A percentile compares a stretch with the other conserved stretches of the same genome.
Evolutionary conservation across 2,113 vertebrate species (phyloP).

Genomic region (Beaufortia kweichowensis): DNA sequence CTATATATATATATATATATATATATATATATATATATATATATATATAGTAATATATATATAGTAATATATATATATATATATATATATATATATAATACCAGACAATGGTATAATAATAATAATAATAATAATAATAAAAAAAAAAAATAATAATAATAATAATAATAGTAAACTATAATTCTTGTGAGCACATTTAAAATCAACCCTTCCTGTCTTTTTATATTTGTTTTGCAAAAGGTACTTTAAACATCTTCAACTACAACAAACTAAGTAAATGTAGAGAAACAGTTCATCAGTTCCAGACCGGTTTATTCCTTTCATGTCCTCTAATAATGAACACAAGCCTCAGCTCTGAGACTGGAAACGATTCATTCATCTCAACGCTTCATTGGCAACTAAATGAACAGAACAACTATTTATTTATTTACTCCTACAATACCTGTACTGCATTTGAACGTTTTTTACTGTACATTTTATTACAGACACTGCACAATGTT

Average conservation of each 20-base stretch:
- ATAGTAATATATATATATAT: too few species aligned
- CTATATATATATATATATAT: too few species aligned
- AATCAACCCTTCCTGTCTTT: background rate
- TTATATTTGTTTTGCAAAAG: background rate
- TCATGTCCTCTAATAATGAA: constrained; percentile 61
- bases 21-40: too few species aligned
- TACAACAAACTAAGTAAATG: background rate
- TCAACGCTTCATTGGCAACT: constrained; percentile 66
- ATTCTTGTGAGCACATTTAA: too few species aligned
- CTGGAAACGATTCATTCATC: constrained; percentile 69
- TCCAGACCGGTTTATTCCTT: constrained; percentile 36
- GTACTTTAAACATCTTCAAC: background rate
- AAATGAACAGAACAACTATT: constrained; percentile 65
- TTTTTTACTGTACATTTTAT: background rate
- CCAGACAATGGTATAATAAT: too few species aligned
- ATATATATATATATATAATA: too few species aligned
- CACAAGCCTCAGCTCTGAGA: constrained; percentile 58
- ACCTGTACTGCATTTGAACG: too few species aligned
- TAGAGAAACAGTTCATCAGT: background rate
- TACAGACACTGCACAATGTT: too few species aligned
- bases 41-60: too few species aligned
- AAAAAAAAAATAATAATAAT: too few species aligned
- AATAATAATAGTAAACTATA: too few species aligned
- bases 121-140: too few species aligned
- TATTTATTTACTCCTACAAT: constrained; percentile 51